Evolutionary conservation across 2,888 invertebrate species (phyloP).

Genomic region (Amiota communis): DNA sequence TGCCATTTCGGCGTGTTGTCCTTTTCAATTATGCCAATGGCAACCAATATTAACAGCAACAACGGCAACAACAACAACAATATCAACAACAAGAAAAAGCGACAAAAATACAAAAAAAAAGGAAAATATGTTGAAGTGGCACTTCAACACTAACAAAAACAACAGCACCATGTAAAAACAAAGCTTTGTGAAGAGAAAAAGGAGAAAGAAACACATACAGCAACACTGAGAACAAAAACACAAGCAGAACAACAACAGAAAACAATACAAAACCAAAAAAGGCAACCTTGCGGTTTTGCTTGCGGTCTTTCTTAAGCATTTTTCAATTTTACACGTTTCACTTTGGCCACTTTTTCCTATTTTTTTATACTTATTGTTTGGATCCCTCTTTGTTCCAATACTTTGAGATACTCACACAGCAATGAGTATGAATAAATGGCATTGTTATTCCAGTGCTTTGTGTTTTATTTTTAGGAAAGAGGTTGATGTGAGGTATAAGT

Average conservation of each 20-base stretch:
- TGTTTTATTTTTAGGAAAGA: conserved; percentile 29
- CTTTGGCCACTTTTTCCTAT: conserved; percentile 1
- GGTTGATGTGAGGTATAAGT: conserved; percentile 12
- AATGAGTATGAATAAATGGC: conserved; percentile 23
- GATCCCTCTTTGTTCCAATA: conserved; percentile 15
- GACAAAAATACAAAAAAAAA: background rate
- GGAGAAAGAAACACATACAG: background rate
- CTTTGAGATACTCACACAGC: conserved; percentile 21
- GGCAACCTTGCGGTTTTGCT: conserved; percentile 27
- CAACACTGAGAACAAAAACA: background rate
- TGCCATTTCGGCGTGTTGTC: conserved; percentile 62
- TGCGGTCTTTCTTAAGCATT: conserved; percentile 52
- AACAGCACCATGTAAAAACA: background rate
- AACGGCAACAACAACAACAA: background rate
- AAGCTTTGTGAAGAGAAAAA: conserved; percentile 4
- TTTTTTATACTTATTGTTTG: background rate
- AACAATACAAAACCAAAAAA: background rate
- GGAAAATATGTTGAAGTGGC: background rate
- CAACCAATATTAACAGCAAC: conserved; percentile 1
- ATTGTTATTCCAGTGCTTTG: conserved; percentile 53
- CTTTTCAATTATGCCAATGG: conserved; percentile 61
- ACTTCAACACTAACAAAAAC: conserved; percentile 2
- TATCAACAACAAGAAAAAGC: background rate
- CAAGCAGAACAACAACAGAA: background rate
- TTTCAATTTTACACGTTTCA: conserved; percentile 66